Evolutionary conservation across 2,113 vertebrate genomes (phyloP).

Genomic region (Plecturocebus donacophilus): DNA sequence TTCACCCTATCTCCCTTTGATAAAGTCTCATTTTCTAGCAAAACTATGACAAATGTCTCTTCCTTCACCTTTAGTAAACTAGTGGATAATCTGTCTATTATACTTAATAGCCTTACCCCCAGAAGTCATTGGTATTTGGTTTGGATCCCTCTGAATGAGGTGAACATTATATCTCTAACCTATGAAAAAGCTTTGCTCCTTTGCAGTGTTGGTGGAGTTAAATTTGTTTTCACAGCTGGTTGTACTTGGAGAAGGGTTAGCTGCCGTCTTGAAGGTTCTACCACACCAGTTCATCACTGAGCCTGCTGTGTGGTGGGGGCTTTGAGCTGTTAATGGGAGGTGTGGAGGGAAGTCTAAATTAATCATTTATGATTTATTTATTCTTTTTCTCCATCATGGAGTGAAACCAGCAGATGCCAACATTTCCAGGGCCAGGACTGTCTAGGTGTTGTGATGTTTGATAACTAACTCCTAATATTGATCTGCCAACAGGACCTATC

Average conservation of each 20-base stretch:
- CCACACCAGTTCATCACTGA: conserved; percentile 90
- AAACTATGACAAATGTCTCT: conserved; percentile 87
- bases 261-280: conserved; percentile 92
- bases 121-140: conserved; percentile 92
- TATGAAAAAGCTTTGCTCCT: conserved; percentile 90
- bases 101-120: conserved; percentile 88
- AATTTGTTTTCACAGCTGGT: conserved; percentile 99
- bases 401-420: conserved; percentile 83
- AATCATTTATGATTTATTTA: conserved; percentile 93
- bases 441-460: conserved; percentile 78
- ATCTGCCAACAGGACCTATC: conserved; percentile 43
- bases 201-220: conserved; percentile 89
- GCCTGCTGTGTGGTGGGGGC: conserved; percentile 87
- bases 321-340: conserved; percentile 88
- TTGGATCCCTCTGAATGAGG: conserved; percentile 92
- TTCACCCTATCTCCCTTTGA: conserved; percentile 87
- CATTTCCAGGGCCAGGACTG: conserved; percentile 78
- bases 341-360: conserved; percentile 88
- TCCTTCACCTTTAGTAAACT: conserved; percentile 85
- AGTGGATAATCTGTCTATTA: conserved; percentile 88
- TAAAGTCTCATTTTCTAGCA: conserved; percentile 89
- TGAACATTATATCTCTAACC: conserved; percentile 96
- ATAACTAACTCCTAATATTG: conserved; percentile 78
- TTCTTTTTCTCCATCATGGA: conserved; percentile 82
- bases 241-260: conserved; percentile 94